These are phyloP conservation scores for Oreortyx pictus DNA, from an alignment of 2,797 vertebrate species.

Conservation along the genomic window DNA sequence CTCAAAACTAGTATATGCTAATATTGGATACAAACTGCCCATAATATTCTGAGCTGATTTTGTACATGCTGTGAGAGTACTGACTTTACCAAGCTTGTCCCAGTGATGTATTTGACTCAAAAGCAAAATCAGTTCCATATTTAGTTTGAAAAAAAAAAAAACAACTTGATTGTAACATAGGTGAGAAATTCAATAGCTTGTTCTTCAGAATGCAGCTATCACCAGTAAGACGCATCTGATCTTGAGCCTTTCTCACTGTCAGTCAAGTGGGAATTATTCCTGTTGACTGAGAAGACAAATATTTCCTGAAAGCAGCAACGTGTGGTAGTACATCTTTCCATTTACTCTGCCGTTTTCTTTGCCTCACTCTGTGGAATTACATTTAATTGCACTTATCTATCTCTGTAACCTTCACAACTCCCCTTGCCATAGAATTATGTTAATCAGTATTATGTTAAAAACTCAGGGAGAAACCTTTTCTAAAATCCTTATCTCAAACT, in stretches of 20 bases:
- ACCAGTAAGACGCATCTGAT: background rate
- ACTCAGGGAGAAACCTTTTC: background rate
- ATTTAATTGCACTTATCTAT: constrained; percentile 14
- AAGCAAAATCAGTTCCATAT: background rate
- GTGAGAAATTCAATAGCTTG: background rate
- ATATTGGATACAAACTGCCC: background rate
- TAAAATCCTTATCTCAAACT: background rate
- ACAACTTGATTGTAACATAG: background rate
- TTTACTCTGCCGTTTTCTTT: constrained; percentile 11
- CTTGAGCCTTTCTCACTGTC: background rate
- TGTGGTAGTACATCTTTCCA: background rate
- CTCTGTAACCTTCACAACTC: constrained; percentile 4
- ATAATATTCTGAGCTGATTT: background rate
- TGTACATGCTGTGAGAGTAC: background rate
- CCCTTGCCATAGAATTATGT: background rate
- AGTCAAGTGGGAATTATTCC: background rate
- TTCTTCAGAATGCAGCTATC: background rate
- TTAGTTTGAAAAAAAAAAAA: background rate
- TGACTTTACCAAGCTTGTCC: background rate
- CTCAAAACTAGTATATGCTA: background rate
- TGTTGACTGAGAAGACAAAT: background rate
- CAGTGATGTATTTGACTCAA: background rate
- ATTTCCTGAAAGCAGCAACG: background rate
- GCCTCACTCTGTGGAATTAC: constrained; percentile 11
- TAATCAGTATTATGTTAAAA: background rate